phyloP scores from a whole-genome alignment of 2,797 vertebrate species.

The Carduelis carduelis region DNA sequence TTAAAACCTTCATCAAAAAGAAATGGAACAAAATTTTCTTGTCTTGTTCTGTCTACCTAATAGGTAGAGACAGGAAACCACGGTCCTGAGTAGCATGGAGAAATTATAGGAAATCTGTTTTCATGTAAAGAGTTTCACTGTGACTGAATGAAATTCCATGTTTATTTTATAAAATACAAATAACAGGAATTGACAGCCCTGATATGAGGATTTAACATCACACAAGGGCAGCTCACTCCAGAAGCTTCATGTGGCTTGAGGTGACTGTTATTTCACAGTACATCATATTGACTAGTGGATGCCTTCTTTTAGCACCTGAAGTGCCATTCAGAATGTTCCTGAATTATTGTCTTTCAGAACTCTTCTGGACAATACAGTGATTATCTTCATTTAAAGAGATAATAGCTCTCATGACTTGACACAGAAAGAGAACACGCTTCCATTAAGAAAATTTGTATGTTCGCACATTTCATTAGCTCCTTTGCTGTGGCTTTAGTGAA shows the following conservation, averaged over 20 bases:
- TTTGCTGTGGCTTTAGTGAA: background rate
- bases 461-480: background rate
- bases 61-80: background rate
- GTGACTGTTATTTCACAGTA: background rate
- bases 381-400: background rate
- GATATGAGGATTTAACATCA: background rate
- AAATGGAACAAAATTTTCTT: background rate
- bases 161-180: constrained; percentile 20
- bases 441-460: background rate
- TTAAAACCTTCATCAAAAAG: background rate
- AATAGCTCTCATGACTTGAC: background rate
- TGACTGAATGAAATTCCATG: background rate
- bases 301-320: constrained; percentile 12
- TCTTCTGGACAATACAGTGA: background rate
- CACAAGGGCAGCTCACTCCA: background rate
- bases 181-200: background rate
- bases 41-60: background rate
- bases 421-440: background rate
- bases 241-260: background rate
- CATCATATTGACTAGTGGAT: background rate
- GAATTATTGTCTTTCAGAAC: background rate
- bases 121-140: background rate
- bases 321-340: background rate
- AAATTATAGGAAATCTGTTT: background rate
- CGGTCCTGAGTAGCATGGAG: background rate